These are phyloP conservation scores for Protobothrops mucrosquamatus DNA, from an alignment of 2,113 vertebrate genomes.

Conservation along the genomic window DNA sequence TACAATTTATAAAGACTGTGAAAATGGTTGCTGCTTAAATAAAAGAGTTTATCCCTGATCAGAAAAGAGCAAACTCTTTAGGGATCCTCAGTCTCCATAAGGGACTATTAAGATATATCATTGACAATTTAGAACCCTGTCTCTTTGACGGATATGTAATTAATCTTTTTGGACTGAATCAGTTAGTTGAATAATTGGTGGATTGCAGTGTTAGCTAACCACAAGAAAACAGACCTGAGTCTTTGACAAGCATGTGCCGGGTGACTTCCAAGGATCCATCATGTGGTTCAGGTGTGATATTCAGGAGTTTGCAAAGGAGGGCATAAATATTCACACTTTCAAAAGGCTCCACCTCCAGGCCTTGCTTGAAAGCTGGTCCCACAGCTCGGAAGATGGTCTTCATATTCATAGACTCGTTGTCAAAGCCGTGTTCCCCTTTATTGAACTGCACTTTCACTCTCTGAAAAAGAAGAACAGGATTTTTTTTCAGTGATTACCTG, in stretches of 20 bases:
- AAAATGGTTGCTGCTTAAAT: not conserved
- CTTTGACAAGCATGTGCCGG: constrained; percentile 64
- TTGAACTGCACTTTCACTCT: constrained; percentile 79
- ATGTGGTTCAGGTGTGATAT: constrained; percentile 81
- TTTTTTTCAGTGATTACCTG: not conserved
- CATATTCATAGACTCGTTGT: constrained; percentile 84
- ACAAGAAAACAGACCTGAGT: not conserved
- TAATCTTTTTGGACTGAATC: not conserved
- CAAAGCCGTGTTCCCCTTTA: constrained; percentile 85
- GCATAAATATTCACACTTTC: constrained; percentile 85
- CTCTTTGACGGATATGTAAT: not conserved
- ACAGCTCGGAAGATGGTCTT: constrained; percentile 89
- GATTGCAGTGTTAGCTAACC: not conserved
- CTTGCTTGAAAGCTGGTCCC: constrained; percentile 80
- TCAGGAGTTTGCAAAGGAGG: constrained; percentile 86
- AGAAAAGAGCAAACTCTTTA: not conserved
- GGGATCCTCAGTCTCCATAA: not conserved
- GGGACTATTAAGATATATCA: not conserved
- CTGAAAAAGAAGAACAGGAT: constrained; percentile 58
- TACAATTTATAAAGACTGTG: not conserved
- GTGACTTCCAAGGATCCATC: constrained; percentile 75
- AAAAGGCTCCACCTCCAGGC: constrained; percentile 81
- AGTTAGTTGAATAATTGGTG: not conserved
- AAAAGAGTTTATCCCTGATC: not conserved
- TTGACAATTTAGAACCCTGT: not conserved